phyloP scores from a whole-genome alignment of 2,113 vertebrate species.

The Zosterops borbonicus region DNA sequence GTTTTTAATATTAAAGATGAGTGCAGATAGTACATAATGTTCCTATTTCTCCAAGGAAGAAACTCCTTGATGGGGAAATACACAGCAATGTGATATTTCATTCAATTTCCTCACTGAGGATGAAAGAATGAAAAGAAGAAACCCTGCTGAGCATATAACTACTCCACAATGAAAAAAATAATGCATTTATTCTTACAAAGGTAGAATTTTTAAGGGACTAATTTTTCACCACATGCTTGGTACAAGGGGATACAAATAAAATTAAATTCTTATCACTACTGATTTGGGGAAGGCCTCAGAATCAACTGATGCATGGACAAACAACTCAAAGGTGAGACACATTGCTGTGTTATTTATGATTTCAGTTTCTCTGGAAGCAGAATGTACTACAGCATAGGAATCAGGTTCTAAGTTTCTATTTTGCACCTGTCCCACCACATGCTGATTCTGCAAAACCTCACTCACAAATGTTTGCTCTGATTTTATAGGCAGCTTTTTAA shows the following conservation, averaged over 20 bases:
- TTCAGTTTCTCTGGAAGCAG: background rate
- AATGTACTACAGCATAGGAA: background rate
- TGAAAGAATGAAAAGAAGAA: background rate
- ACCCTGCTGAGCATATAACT: background rate
- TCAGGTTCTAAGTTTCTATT: background rate
- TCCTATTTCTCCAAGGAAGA: background rate
- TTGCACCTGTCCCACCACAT: background rate
- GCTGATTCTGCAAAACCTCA: slow-evolving; percentile 1
- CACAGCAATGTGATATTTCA: background rate
- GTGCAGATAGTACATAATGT: background rate
- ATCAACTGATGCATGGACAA: background rate
- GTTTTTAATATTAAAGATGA: slow-evolving; percentile 39
- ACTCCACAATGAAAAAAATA: background rate
- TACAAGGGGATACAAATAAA: background rate
- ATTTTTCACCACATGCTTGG: background rate
- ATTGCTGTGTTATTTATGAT: background rate
- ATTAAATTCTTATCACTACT: background rate
- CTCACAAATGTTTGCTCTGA: background rate
- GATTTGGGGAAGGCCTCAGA: background rate
- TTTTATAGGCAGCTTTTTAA: background rate
- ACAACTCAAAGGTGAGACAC: background rate
- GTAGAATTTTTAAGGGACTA: background rate
- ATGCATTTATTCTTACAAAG: background rate
- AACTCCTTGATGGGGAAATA: background rate
- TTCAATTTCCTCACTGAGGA: background rate